Base-by-base conservation (phyloP, 1,140 invertebrate species). In the Calephelis nemesis region DNA sequence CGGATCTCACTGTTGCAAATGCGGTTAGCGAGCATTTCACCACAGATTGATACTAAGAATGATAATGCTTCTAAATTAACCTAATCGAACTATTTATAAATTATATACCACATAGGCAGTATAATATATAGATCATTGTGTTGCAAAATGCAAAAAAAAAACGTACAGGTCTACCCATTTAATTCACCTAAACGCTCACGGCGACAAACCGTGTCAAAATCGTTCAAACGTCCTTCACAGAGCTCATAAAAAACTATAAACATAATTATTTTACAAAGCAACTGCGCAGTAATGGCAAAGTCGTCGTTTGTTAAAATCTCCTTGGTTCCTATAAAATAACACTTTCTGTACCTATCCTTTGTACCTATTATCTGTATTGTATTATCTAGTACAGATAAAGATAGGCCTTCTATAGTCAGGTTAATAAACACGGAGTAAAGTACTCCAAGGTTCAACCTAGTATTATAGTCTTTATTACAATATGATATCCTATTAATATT, bases 201-300 rank as follows among this genome's bases (percentile, higher is more conserved):
- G 73, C 71, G 73, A 74, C 73, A 71, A 69, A 75, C 70, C 74
- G 74, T 74, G 70, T 69, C 73, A 71, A 73, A 76, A 78, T 75
- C 65, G 69, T 71, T 67, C 74, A 47, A 47, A 64, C 67, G 81
- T 79, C 78, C 80, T 82, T 82, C 72, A 75, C 70, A 68, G 39
- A 62, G 67, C 70, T 67, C 71, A 63, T 75, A 76, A 83, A 85
- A 85, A 85, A 82, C 67, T 69, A 69, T 74, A 65, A 77, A 78
- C 72, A 70, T 47, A 60, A 73, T 67, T 73, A 73, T 40, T 52
- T 54, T 65, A 47, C 65, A 58, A 47, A 64, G 30, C 15, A 62
- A 75, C 66, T 75, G 74, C 74, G 74, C 69, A 76, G 68, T 68
- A 63, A 63, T 45, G 62, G 42, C 42, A 65, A 30, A 48, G 13